phyloP scores from a whole-genome alignment of 2,797 vertebrate species.

The Dendrocincla fuliginosa region DNA sequence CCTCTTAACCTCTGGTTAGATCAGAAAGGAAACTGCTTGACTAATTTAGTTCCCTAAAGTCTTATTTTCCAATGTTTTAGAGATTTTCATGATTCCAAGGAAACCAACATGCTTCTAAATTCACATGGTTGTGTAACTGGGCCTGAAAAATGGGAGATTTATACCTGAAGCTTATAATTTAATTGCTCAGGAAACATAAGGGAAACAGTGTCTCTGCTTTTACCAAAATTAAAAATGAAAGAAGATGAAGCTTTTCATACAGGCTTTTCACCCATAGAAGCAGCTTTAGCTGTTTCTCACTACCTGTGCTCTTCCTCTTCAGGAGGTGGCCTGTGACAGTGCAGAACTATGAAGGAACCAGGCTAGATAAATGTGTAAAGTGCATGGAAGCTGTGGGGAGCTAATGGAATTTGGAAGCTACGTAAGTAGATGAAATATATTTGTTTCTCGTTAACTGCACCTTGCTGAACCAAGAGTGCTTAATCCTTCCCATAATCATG shows the following conservation, averaged over 20 bases:
- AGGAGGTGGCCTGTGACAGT: neutral
- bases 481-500: neutral
- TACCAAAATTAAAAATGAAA: neutral
- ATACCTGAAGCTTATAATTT: neutral
- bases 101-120: neutral
- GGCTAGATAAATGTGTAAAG: neutral
- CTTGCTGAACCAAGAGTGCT: neutral
- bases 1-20: neutral
- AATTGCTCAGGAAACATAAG: neutral
- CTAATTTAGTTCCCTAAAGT: neutral
- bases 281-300: neutral
- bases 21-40: neutral
- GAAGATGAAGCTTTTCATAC: neutral
- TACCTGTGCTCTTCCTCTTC: neutral
- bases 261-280: neutral
- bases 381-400: neutral
- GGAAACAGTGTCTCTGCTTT: neutral
- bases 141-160: fast-evolving
- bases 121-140: neutral
- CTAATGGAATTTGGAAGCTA: neutral
- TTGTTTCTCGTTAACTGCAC: neutral
- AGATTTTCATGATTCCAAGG: neutral
- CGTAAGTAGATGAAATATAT: neutral
- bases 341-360: neutral
- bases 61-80: neutral